Evolutionary conservation across 2,797 vertebrate genomes (phyloP).

Genomic region (Esox masquinongy): DNA sequence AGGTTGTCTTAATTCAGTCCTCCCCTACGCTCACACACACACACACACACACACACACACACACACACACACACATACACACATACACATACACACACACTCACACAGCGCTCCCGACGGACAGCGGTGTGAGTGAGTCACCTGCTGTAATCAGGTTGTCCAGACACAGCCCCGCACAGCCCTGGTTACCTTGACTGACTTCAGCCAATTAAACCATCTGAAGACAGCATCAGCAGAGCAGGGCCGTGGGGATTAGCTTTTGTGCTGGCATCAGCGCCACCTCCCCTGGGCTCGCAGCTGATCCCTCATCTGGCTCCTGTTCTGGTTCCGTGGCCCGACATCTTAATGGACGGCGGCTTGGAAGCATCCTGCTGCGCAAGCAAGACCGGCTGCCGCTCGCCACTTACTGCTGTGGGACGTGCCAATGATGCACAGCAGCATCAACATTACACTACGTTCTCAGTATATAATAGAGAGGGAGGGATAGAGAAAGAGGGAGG

Average conservation of each 20-base stretch:
- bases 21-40: slow-evolving; percentile 7
- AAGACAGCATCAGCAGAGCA: slow-evolving; percentile 52
- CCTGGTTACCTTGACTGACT: slow-evolving; percentile 62
- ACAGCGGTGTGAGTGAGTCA: slow-evolving; percentile 16
- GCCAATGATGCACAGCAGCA: slow-evolving; percentile 3
- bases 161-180: slow-evolving; percentile 52
- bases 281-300: not conserved
- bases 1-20: slow-evolving; percentile 24
- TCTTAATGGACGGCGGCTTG: slow-evolving; percentile 37
- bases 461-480: not conserved
- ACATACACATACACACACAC: slow-evolving; percentile 16
- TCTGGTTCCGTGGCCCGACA: slow-evolving; percentile 41
- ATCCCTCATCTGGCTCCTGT: slow-evolving; percentile 31
- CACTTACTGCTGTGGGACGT: slow-evolving; percentile 52
- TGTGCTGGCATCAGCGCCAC: slow-evolving; percentile 41
- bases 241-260: slow-evolving; percentile 20
- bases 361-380: slow-evolving; percentile 50
- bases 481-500: too few species aligned
- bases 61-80: slow-evolving; percentile 10
- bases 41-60: slow-evolving; percentile 16
- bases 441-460: not conserved
- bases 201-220: slow-evolving; percentile 63
- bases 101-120: not conserved
- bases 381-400: slow-evolving; percentile 51
- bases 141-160: slow-evolving; percentile 46